phyloP scores from a whole-genome alignment of 2,888 invertebrate genomes.

The Spicauda simplicius region DNA sequence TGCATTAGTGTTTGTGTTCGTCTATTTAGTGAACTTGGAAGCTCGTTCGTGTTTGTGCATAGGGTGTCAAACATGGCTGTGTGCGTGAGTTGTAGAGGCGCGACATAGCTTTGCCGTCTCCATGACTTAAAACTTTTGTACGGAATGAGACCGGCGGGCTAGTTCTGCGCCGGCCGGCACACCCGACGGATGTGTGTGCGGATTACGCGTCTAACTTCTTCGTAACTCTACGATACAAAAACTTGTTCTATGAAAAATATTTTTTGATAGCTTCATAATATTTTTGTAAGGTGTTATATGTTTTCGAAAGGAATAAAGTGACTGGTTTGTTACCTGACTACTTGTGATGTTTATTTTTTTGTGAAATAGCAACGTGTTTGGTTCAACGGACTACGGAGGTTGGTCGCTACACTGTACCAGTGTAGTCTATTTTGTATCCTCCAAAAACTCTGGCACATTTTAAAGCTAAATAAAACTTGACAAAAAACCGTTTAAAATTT shows the following conservation, averaged over 20 bases:
- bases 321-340: slow-evolving; percentile 50
- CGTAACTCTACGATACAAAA: slow-evolving; percentile 73
- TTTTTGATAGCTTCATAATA: slow-evolving; percentile 51
- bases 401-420: slow-evolving; percentile 74
- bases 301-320: slow-evolving; percentile 61
- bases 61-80: slow-evolving; percentile 74
- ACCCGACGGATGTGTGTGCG: slow-evolving; percentile 65
- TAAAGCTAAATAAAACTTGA: slow-evolving; percentile 1
- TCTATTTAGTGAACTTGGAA: slow-evolving; percentile 85
- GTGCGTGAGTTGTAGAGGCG: slow-evolving; percentile 83
- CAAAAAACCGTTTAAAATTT: slow-evolving; percentile 10
- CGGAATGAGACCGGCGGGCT: slow-evolving; percentile 73
- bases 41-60: slow-evolving; percentile 82
- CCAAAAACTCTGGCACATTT: slow-evolving; percentile 65
- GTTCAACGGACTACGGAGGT: slow-evolving; percentile 83
- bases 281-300: slow-evolving; percentile 50
- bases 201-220: slow-evolving; percentile 67
- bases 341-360: slow-evolving; percentile 77
- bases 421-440: slow-evolving; percentile 71
- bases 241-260: slow-evolving; percentile 63
- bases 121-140: slow-evolving; percentile 84
- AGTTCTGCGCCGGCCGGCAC: slow-evolving; percentile 82
- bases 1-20: slow-evolving; percentile 82
- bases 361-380: slow-evolving; percentile 83
- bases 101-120: slow-evolving; percentile 85